Evolutionary conservation across 1,140 invertebrate genomes (phyloP), one percentile per base, ranked within the genome.

Genomic region (Drosophila pandora): DNA sequence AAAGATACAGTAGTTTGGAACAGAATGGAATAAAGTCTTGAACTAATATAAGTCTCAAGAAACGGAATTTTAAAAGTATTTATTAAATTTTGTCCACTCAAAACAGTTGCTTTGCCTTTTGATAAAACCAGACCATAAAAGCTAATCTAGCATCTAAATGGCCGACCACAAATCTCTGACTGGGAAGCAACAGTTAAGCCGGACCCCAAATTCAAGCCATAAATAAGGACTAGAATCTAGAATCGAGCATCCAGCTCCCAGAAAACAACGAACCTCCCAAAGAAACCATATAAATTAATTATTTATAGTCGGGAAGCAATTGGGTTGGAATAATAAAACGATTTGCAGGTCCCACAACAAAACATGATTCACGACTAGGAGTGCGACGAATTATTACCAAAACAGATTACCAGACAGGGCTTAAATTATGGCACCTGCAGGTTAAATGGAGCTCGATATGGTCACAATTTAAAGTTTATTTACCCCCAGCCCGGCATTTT

Each of bases 221-320:
- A 85, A 85, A 85, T 85, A 87, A 9, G 49, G 53, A 63, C 8
- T n/a, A 17, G 13, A 5, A 8, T 21, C 41, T 13, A 17, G 41
- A 5, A 43, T 37, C 34, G 1, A 28, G 25, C 7, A 28, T 28
- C 25, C 25, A 6, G 25, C 34, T 37, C 34, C 34, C 68, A 6
- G 21, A 13, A 23, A 34, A 13, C 41, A 32, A 22, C 48, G 41
- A 34, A 32, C 25, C 71, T 67, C 55, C 54, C 53, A 17, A 45
- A 32, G 45, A 63, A 41, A 59, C 58, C 77, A 87, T 88, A 71
- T 87, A 87, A 87, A 87, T 87, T 87, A 87, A 87, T 87, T 87
- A 87, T 87, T 87, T 88, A 87, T 88, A 67, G 82, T 78, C 84
- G 78, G 52, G 54, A 74, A 55, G 82, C 83, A 87, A 85, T 87